These are phyloP conservation scores for Cephus rjabovi DNA, from an alignment of 2,888 invertebrate species.

Conservation along the genomic window DNA sequence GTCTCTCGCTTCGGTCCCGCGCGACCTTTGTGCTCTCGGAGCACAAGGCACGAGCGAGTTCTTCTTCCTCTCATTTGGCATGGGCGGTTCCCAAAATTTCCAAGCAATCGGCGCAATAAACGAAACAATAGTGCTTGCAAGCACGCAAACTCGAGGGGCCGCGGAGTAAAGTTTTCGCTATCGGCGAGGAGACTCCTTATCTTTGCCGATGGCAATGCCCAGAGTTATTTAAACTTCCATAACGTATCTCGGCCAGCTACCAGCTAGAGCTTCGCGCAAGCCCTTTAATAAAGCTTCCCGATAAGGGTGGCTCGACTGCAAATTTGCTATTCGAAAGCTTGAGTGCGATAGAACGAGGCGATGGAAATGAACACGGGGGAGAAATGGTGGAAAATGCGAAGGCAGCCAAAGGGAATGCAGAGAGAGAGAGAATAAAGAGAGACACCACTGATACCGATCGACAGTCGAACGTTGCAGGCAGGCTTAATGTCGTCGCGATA, in stretches of 20 bases:
- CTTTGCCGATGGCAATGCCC: slow-evolving; percentile 26
- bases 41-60: background rate
- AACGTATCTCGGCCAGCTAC: slow-evolving; percentile 15
- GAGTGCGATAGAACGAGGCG: background rate
- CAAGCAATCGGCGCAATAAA: slow-evolving; percentile 49
- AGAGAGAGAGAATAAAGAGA: slow-evolving; percentile 10
- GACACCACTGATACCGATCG: background rate
- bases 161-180: background rate
- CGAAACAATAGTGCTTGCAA: slow-evolving; percentile 50
- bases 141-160: slow-evolving; percentile 27
- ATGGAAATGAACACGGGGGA: background rate
- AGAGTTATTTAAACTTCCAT: slow-evolving; percentile 52
- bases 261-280: background rate
- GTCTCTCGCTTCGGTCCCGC: background rate
- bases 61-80: background rate
- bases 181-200: slow-evolving; percentile 32
- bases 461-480: background rate
- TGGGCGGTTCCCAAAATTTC: slow-evolving; percentile 35
- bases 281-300: background rate
- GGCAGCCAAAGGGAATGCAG: slow-evolving; percentile 14
- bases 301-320: slow-evolving; percentile 14
- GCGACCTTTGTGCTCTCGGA: background rate
- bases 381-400: slow-evolving; percentile 17
- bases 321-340: background rate
- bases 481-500: background rate